Evolutionary conservation across 2,888 invertebrate genomes (phyloP).

Genomic region (Meandrusa payeni): DNA sequence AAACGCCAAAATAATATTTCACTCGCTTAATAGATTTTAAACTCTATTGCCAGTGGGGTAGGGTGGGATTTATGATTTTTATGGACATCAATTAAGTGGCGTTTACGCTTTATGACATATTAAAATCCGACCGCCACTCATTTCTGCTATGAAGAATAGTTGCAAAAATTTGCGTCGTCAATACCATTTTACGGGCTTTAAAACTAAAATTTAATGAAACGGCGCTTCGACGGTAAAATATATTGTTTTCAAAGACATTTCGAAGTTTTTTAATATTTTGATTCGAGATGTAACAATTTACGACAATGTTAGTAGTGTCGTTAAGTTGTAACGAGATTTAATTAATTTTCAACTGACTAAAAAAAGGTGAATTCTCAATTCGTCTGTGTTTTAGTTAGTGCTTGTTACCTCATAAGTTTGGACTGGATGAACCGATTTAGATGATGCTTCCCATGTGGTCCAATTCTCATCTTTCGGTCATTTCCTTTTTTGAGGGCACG

Average conservation of each 20-base stretch:
- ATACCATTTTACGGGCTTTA: slow-evolving; percentile 37
- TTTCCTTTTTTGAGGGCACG: no score
- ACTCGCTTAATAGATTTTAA: slow-evolving; percentile 27
- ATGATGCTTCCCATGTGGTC: no score
- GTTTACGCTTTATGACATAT: slow-evolving; percentile 56
- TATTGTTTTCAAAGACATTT: slow-evolving; percentile 12
- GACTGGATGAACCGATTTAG: no score
- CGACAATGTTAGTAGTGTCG: no score
- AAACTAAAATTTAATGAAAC: slow-evolving; percentile 28
- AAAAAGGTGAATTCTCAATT: no score
- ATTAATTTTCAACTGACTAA: no score
- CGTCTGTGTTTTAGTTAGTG: no score
- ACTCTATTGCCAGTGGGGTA: slow-evolving; percentile 37
- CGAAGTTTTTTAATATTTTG: slow-evolving; percentile 6
- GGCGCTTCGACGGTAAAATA: slow-evolving; percentile 14
- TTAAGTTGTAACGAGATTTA: no score
- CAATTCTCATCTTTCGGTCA: no score
- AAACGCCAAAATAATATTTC: slow-evolving; percentile 20
- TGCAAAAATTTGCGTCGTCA: slow-evolving; percentile 44
- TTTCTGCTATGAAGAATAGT: slow-evolving; percentile 46
- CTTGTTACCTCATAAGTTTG: no score
- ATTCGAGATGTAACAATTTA: background rate
- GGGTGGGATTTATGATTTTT: slow-evolving; percentile 21
- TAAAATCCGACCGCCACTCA: slow-evolving; percentile 50
- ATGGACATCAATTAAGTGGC: slow-evolving; percentile 31